Evolutionary conservation across 2,888 invertebrate species (phyloP).

Genomic region (Eucera pruinosa): DNA sequence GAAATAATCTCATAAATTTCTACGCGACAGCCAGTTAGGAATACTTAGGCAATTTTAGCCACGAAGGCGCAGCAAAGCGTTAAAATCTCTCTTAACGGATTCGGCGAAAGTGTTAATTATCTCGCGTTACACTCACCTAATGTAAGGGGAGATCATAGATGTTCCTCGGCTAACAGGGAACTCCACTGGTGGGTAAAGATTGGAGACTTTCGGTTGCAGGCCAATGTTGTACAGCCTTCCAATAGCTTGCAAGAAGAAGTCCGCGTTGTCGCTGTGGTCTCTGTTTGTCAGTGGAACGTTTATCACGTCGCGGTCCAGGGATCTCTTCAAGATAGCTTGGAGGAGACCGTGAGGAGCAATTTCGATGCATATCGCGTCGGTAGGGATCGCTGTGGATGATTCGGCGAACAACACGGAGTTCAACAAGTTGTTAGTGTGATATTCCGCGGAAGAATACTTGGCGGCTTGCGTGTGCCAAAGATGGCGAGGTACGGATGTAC

Average conservation of each 20-base stretch:
- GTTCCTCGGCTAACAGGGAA: constrained; percentile 96
- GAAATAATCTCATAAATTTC: no score
- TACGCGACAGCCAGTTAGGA: no score
- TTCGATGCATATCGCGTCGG: constrained; percentile 93
- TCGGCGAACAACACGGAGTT: constrained; percentile 91
- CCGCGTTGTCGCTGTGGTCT: constrained; percentile 88
- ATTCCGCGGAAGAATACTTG: constrained; percentile 91
- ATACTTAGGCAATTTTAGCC: no score
- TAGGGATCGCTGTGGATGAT: constrained; percentile 91
- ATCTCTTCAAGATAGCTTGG: constrained; percentile 93
- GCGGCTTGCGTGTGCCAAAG: constrained; percentile 90
- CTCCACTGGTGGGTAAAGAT: constrained; percentile 90
- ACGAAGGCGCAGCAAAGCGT: no score
- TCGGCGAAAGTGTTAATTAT: no score
- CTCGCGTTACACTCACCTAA: constrained; percentile 85
- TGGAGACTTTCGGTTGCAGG: constrained; percentile 89
- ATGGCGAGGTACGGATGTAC: constrained; percentile 91
- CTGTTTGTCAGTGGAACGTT: constrained; percentile 92
- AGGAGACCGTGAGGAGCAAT: constrained; percentile 96
- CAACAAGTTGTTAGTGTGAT: constrained; percentile 94
- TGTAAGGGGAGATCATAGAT: constrained; percentile 91
- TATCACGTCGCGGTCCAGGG: constrained; percentile 89
- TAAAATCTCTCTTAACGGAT: no score
- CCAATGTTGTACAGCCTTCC: constrained; percentile 92
- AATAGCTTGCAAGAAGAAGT: constrained; percentile 87